Evolutionary conservation across 2,888 invertebrate species (phyloP), one percentile per base, ranked within the genome.

Genomic region (Drosophila neonasuta): DNA sequence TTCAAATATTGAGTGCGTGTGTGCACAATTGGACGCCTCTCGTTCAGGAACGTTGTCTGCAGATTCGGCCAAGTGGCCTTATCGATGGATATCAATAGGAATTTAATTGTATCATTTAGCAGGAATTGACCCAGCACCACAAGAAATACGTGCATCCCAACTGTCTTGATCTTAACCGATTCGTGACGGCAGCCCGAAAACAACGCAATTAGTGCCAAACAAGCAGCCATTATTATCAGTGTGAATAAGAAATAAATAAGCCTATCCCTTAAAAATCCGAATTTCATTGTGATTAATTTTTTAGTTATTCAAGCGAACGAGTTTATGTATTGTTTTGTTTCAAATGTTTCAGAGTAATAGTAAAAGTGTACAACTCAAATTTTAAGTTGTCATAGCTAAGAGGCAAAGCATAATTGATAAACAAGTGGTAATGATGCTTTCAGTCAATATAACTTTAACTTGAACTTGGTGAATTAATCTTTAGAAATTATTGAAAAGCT

Each of bases 121-220:
- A 87, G 36, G n/a, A 73, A 67, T 11, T 80, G 71, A n/a, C 74
- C 39, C 0, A 80, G 2, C 0, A 68, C 11, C 8, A 77, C 66
- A 0, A 80, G 6, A 1, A 74, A 29, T 1, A 79, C 17, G 0
- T 81, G 62, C 8, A 81, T 15, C 3, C 80, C 0, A 3, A 87
- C 61, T 4, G 70, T 54, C n/a, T 69, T 78, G 8, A 85, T 62
- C 46, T 86, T 88, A 5, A 50, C 62, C 0, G 1, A 0, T 41
- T 85, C 86, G 52, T 85, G 79, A 0, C 30, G 17, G 17, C 72
- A 72, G 29, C 88, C 88, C 5, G 83, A 82, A 2, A 42, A 64
- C 0, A 13, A 0, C 8, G 29, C 24, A 2, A 69, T 13, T 1
- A 29, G 2, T 1, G 34, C 0, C 7, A 34, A 3, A 20, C 80